Conservation (phyloP, 2,113 vertebrate species). For the Corythaixoides concolor region DNA sequence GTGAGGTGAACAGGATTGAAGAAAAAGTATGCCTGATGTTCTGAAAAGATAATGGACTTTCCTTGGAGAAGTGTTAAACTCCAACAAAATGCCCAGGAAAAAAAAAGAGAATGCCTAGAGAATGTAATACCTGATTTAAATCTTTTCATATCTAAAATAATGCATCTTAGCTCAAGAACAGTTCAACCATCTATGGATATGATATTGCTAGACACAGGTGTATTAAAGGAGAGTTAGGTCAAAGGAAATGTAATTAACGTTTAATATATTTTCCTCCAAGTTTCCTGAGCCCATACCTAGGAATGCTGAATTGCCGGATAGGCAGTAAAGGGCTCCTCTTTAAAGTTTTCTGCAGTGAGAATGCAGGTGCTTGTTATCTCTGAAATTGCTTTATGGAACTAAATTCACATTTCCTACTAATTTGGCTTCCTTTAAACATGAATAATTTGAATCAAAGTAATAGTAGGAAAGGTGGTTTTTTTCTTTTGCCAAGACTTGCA, state of each 20-base stretch:
- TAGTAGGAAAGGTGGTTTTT: not conserved
- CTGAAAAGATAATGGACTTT: not conserved
- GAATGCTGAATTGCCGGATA: not conserved
- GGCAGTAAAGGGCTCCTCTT: not conserved
- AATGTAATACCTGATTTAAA: not conserved
- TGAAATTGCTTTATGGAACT: constrained; percentile 1
- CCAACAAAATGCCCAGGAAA: not conserved
- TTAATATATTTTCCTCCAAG: not conserved
- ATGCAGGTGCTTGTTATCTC: not conserved
- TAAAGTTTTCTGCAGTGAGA: not conserved
- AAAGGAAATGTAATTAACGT: not conserved
- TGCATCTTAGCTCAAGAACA: not conserved
- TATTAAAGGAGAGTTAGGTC: not conserved
- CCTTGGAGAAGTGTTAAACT: not conserved
- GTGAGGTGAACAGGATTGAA: not conserved
- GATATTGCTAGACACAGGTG: not conserved
- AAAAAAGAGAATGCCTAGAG: not conserved
- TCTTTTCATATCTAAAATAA: not conserved
- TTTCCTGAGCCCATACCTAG: not conserved
- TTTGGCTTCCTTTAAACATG: not conserved
- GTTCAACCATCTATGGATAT: not conserved
- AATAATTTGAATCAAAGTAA: constrained; percentile 16
- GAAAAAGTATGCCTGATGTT: not conserved
- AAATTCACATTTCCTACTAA: not conserved
- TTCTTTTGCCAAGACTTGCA: not conserved